Base-by-base conservation (phyloP, 1,140 invertebrate species). In the Caenorhabditis remanei region DNA sequence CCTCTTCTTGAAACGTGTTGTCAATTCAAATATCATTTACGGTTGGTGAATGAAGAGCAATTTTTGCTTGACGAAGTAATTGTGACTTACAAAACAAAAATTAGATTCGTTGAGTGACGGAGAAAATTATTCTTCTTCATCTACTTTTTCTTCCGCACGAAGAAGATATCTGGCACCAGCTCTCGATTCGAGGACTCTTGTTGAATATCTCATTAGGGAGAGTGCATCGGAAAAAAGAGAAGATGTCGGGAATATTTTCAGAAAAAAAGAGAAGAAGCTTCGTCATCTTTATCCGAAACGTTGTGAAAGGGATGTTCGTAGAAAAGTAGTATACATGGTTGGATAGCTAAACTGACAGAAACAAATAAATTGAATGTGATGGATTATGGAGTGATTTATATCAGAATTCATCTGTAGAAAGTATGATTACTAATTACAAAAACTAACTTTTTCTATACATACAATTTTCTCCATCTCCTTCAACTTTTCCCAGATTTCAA, bases 201-300 rank as follows among this genome's bases (percentile, higher is more conserved):
- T 50, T 79, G 71, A 79, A 79, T 79, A 79, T 79, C 71, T 79
- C 71, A 79, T 79, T 79, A 79, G 71, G 46, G 40, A 79, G 71
- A 79, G 21, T 79, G 71, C 43, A 79, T 43, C 21, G 6, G n/a
- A 19, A 46, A n/a, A 16, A 8, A 41, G 46, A 79, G 46, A 24
- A 79, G 14, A 53, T 13, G 46, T 48, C 8, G 63, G 63, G 16
- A 71, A 71, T 79, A 32, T 79, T 79, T 79, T 50, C 71, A 53
- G 46, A 79, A 16, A 48, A 79, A 53, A 75, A 71, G 9, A 50
- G 46, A 50, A n/a, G n/a, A 24, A 71, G 5, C 65, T 71, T 46
- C 65, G 65, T 46, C 65, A 71, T 71, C 46, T 43, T 46, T 41
- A 71, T 71, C 40, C 40, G n/a, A 46, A 5, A 4, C 14, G 40